Percentiles rank a stretch among this genome's conserved stretches.
Conservation (phyloP, 2,888 invertebrate species). For the Caenorhabditis sp. region DNA sequence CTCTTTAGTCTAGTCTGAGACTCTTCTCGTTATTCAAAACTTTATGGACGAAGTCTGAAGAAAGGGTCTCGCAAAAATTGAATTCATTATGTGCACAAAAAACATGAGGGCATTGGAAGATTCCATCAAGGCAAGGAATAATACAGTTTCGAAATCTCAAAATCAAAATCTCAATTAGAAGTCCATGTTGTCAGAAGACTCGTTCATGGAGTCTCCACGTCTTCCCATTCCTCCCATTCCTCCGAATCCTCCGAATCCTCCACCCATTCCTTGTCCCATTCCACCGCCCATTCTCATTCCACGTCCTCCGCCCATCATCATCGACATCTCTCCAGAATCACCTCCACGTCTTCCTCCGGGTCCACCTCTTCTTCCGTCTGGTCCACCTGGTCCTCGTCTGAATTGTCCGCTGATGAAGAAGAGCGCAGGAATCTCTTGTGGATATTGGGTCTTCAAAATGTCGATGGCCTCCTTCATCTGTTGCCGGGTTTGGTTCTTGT, state of each 20-base stretch:
- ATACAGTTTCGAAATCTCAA: background rate
- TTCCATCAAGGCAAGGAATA: constrained; percentile 32
- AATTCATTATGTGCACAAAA: constrained; percentile 58
- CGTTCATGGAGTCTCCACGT: constrained; percentile 29
- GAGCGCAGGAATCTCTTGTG: constrained; percentile 58
- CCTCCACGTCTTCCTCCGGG: constrained; percentile 30
- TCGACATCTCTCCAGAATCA: constrained; percentile 25
- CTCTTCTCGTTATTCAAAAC: too few relatives aligned
- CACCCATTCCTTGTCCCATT: background rate
- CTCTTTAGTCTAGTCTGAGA: too few relatives aligned
- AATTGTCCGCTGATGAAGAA: constrained; percentile 60
- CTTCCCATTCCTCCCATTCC: constrained; percentile 27
- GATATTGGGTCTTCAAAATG: constrained; percentile 48
- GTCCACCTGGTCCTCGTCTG: constrained; percentile 43
- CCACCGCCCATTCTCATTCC: constrained; percentile 21
- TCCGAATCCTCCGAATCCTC: background rate
- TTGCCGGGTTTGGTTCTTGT: constrained; percentile 59
- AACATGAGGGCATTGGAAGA: constrained; percentile 7
- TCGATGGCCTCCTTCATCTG: constrained; percentile 58
- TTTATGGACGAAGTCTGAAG: too few relatives aligned
- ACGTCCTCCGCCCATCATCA: constrained; percentile 23
- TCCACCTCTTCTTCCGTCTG: constrained; percentile 25
- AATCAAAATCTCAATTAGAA: constrained; percentile 20
- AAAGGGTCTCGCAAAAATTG: background rate
- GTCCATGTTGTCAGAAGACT: constrained; percentile 36